Evolutionary conservation across 2,888 invertebrate genomes (phyloP).

Genomic region (Notodonta dromedarius): DNA sequence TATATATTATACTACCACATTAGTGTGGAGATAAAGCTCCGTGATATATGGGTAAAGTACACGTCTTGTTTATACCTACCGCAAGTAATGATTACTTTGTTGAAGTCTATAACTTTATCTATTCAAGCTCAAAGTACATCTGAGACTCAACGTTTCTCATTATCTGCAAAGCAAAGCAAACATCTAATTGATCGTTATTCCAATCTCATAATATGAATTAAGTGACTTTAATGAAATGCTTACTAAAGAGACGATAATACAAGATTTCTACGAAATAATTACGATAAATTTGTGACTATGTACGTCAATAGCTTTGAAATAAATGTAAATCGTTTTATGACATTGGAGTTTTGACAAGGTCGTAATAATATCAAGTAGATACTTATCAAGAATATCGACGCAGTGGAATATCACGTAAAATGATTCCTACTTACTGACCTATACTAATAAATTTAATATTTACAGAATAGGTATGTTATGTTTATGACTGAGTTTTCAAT

Average conservation of each 20-base stretch:
- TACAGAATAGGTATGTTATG: too few species aligned
- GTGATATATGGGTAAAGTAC: constrained; percentile 21
- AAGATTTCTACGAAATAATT: constrained; percentile 31
- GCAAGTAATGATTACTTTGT: constrained; percentile 23
- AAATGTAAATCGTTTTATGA: constrained; percentile 17
- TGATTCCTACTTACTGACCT: too few species aligned
- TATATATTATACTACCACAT: constrained; percentile 37
- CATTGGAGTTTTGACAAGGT: constrained; percentile 23
- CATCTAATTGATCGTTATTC: constrained; percentile 36
- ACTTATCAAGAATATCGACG: constrained; percentile 7
- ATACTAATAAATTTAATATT: too few species aligned
- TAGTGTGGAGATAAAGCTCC: constrained; percentile 37
- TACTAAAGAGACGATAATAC: constrained; percentile 21
- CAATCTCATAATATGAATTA: constrained; percentile 32
- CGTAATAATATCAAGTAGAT: constrained; percentile 8
- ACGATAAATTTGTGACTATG: constrained; percentile 22
- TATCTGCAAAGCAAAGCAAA: constrained; percentile 26
- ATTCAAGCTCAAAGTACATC: constrained; percentile 14
- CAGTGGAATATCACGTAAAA: neutral
- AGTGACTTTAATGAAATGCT: constrained; percentile 28
- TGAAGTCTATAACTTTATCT: constrained; percentile 30
- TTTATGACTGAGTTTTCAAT: too few species aligned
- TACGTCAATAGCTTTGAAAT: constrained; percentile 28
- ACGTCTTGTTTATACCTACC: constrained; percentile 24
- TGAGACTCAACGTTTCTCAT: constrained; percentile 18